Base-by-base conservation (phyloP, 2,888 invertebrate species). In the Drosophila subsilvestris region DNA sequence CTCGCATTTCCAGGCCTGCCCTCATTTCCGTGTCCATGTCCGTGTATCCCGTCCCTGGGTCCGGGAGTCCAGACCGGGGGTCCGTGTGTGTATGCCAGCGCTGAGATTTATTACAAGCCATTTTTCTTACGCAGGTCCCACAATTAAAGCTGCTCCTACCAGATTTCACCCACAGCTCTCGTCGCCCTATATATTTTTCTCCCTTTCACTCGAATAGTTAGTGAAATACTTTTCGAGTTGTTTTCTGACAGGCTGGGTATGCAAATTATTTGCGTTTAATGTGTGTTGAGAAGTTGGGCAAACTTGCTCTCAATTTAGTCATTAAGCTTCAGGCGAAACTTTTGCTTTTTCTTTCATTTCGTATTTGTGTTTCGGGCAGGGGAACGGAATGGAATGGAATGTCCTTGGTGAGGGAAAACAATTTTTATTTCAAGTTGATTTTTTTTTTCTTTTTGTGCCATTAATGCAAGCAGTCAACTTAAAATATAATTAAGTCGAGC, bases 221-320 rank as follows among this genome's bases (percentile, higher is more conserved):
- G 44, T 32, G 53, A 70, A 68, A 78, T 81, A 65, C 84, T 81
- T 83, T 66, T 14, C 49, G 67, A 50, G 67, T 49, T 37, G 54
- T 29, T 37, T 17, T 37, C 29, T 22, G 37, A 14, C 55, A 74
- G 75, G 49, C 61, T 59, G 75, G 62, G 69, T 78, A 83, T 83
- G 88, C 83, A 88, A 82, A 83, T 86, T 86, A 78, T 88, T 85
- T 87, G 67, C 29, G 77, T 69, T 69, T 79, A 87, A 75, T 77
- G 75, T 74, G 70, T 73, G 67, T 49, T 59, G 49, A 72, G 63
- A 82, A 85, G 60, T 87, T 85, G 42, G 45, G 29, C 63, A 57
- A 73, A 68, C 70, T 79, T 78, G 44, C 56, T 58, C 76, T 79
- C 73, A 75, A 81, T 82, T 79, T 50, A 81, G 78, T 82, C 80